Percentiles rank a stretch among this genome's conserved stretches.
Evolutionary conservation across 2,797 vertebrate species (phyloP).

Genomic region (Liasis olivaceus): DNA sequence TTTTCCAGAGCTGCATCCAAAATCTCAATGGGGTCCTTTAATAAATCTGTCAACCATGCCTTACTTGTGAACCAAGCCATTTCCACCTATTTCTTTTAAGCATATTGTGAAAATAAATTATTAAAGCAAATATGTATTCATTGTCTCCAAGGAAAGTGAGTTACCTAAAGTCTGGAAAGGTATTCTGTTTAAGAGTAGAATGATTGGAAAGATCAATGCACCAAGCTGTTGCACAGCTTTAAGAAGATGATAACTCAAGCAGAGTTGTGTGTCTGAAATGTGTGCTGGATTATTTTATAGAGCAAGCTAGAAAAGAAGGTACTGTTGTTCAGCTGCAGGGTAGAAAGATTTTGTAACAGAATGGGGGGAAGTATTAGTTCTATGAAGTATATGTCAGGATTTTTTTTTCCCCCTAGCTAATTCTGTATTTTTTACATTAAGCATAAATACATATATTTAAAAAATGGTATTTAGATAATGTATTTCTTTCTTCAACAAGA

Average conservation of each 20-base stretch:
- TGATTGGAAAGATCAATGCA: slow-evolving; percentile 36
- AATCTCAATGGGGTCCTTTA: neutral
- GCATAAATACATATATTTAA: neutral
- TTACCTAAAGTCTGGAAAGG: neutral
- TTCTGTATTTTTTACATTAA: neutral
- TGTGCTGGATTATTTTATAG: neutral
- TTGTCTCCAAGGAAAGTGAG: slow-evolving; percentile 18
- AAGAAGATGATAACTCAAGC: slow-evolving; percentile 25
- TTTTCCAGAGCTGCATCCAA: neutral
- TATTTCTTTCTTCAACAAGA: neutral
- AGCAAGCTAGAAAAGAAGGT: slow-evolving; percentile 18
- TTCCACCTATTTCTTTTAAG: neutral
- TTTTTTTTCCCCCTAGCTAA: neutral
- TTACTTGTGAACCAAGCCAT: neutral
- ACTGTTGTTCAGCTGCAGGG: neutral
- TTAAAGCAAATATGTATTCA: slow-evolving; percentile 31
- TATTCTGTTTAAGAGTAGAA: slow-evolving; percentile 33
- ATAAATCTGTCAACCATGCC: neutral
- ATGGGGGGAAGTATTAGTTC: neutral
- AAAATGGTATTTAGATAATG: neutral
- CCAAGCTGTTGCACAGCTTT: neutral
- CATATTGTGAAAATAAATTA: slow-evolving; percentile 19
- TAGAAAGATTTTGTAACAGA: neutral
- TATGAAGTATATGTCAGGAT: neutral
- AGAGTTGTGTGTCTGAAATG: slow-evolving; percentile 2